Percentiles rank a stretch among this genome's conserved stretches.
phyloP scores from a whole-genome alignment of 1,140 invertebrate genomes.

The Drosophila simulans region DNA sequence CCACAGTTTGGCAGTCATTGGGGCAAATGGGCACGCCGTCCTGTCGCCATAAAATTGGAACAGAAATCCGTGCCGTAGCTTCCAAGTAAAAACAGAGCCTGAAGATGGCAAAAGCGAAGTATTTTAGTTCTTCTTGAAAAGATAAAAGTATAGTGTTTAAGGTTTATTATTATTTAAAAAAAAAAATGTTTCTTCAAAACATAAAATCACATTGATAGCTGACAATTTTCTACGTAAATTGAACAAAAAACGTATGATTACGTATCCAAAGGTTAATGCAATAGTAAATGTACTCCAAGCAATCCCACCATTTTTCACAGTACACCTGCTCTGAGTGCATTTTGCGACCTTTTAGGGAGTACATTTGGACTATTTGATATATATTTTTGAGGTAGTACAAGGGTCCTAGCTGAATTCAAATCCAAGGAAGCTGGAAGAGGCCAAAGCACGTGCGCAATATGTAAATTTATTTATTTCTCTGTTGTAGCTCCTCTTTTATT shows the following conservation, averaged over 20 bases:
- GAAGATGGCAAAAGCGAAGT: neutral
- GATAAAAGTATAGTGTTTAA: too few species aligned
- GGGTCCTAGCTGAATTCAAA: constrained; percentile 6
- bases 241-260: neutral
- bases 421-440: constrained; percentile 16
- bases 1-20: constrained; percentile 45
- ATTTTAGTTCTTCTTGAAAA: too few species aligned
- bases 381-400: neutral
- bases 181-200: too few species aligned
- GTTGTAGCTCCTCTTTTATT: constrained; percentile 1
- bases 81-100: neutral
- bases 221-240: too few species aligned
- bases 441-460: constrained; percentile 76
- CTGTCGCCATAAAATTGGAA: constrained; percentile 50
- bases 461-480: constrained; percentile 61
- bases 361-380: neutral
- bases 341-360: neutral
- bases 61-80: constrained; percentile 10
- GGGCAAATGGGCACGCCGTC: constrained; percentile 15
- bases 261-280: neutral
- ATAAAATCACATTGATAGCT: too few species aligned
- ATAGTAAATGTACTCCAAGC: neutral
- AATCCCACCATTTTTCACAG: neutral
- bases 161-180: too few species aligned
- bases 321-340: neutral